Evolutionary conservation across 1,140 invertebrate species (phyloP), one percentile per base, ranked within the genome.

Genomic region (Stegodyphus mimosarum): DNA sequence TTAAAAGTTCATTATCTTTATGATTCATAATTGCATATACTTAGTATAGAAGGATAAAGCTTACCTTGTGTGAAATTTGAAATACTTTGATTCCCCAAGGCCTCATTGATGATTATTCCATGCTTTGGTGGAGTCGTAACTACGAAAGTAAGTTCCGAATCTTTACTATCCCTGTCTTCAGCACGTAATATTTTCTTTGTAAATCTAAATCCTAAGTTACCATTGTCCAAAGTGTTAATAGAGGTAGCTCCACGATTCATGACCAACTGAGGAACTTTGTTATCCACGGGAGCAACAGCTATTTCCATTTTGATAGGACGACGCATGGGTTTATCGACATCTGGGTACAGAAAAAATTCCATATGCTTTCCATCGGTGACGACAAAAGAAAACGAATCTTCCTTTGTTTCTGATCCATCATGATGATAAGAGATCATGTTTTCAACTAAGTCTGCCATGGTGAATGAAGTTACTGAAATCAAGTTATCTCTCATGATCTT

Each of bases 11-110:
- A n/a, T n/a, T n/a, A n/a, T n/a, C n/a, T n/a, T n/a, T n/a, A n/a
- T n/a, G n/a, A n/a, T n/a, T n/a, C n/a, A n/a, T n/a, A n/a, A n/a
- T n/a, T n/a, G n/a, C n/a, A n/a, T n/a, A n/a, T n/a, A n/a, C n/a
- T n/a, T 55, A 79, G 74, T 7, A 75, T n/a, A n/a, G n/a, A n/a
- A n/a, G n/a, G n/a, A n/a, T n/a, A n/a, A n/a, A n/a, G n/a, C 89
- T 87, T 89, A 91, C 91, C 90, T 90, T 91, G 91, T 7, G 90
- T 90, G 89, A 90, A 91, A 72, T 88, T 88, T 11, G 70, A 87
- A 71, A 90, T 89, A 69, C 76, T 88, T 17, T 86, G 70, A 70
- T 89, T 89, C 6, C 88, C 88, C 13, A 83, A 74, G 10, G 79
- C 87, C 0, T 87, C 71, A 86, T 90, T 89, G 67, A 89, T 87